Evolutionary conservation across 2,888 invertebrate genomes (phyloP).

Genomic region (Harmothoe impar): DNA sequence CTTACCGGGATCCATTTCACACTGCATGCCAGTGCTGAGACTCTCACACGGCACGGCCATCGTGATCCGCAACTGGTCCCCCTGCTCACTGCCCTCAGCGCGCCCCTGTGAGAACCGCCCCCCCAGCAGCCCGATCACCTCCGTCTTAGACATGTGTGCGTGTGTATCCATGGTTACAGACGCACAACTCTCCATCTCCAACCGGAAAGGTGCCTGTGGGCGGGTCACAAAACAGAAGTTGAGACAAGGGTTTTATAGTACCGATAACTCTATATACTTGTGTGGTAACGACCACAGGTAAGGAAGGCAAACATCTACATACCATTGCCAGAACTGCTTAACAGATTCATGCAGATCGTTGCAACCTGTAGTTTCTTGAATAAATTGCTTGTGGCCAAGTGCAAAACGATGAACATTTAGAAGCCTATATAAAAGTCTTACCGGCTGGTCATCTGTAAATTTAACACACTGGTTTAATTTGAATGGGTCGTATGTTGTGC

Average conservation of each 20-base stretch:
- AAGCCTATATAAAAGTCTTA: slow-evolving; percentile 59
- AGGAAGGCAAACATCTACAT: too few relatives aligned
- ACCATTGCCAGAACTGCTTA: too few relatives aligned
- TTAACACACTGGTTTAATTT: slow-evolving; percentile 86
- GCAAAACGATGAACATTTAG: too few relatives aligned
- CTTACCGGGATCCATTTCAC: slow-evolving; percentile 90
- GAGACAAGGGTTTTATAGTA: background rate
- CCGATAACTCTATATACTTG: background rate
- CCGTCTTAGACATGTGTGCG: slow-evolving; percentile 88
- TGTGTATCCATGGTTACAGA: slow-evolving; percentile 89
- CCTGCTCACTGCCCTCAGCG: slow-evolving; percentile 64
- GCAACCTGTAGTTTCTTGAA: too few relatives aligned
- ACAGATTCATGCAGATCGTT: too few relatives aligned
- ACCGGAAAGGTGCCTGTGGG: slow-evolving; percentile 87
- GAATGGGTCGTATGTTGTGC: slow-evolving; percentile 82
- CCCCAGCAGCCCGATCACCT: slow-evolving; percentile 90
- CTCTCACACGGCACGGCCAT: slow-evolving; percentile 88
- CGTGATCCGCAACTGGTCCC: slow-evolving; percentile 84
- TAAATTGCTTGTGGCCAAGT: too few relatives aligned
- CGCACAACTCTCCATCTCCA: slow-evolving; percentile 86
- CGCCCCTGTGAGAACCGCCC: slow-evolving; percentile 84
- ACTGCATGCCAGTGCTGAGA: slow-evolving; percentile 88
- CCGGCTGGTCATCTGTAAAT: slow-evolving; percentile 56
- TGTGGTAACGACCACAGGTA: too few relatives aligned
- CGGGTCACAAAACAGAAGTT: background rate